Base-by-base conservation (phyloP, 2,113 vertebrate genomes). In the Oxygymnocypris stewartii region DNA sequence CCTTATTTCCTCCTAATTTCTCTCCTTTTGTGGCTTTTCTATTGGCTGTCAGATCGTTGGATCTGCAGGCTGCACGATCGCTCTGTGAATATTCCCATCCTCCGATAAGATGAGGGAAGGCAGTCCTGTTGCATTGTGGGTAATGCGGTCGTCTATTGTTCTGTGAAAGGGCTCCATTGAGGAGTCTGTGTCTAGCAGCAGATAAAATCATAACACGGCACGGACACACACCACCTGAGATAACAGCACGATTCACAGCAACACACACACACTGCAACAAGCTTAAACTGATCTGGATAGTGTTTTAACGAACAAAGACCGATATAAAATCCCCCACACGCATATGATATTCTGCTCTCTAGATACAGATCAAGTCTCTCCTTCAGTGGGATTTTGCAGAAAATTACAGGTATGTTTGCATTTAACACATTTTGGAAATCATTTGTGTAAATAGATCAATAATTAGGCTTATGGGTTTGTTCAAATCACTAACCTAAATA, bases 101-200 rank as follows among this genome's bases (percentile, higher is more conserved):
- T 42, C 69, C 42, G 91, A 94, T 93, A 94, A 93, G 89, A 88
- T 80, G 47, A 88, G 88, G 49, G 78, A 83, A 18, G 89, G 92
- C 92, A 94, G 92, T 93, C 90, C 93, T 80, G 79, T 88, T 93
- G 91, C 87, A 92, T 92, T 92, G 92, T 91, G 92, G 94, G 93
- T 94, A 93, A 93, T 93, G 92, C 89, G 88, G 90, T 90, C 88
- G 90, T 84, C 90, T 88, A 92, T 94, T 94, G 93, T 94, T 91
- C 91, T 88, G 90, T 94, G 93, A 94, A 93, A 94, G 92, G 87
- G 84, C 88, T 92, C 92, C 89, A 89, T 91, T 93, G 91, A 95
- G 91, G 89, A 90, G 89, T 88, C 86, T 90, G 91, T 91, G 90
- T 83, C 93, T 91, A 91, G 86, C 12, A 40, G 2, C 88, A 28